phyloP scores from a whole-genome alignment of 1,140 invertebrate genomes.

The Pantala flavescens region DNA sequence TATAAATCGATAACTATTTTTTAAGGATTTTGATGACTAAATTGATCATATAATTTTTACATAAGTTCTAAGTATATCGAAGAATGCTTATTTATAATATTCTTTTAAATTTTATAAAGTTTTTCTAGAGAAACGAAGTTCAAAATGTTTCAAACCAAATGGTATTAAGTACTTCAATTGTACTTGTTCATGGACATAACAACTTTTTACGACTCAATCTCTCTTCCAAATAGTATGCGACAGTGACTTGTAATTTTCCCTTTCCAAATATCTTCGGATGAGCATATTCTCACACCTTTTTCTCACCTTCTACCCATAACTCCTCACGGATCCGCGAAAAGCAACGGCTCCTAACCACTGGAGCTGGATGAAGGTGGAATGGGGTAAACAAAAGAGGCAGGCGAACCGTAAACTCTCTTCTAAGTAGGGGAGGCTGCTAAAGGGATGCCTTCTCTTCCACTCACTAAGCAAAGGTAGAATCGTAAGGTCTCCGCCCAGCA shows the following conservation, averaged over 20 bases:
- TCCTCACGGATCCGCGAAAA: slow-evolving; percentile 7
- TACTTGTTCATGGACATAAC: too few species aligned
- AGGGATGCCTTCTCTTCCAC: not conserved
- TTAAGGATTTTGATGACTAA: too few species aligned
- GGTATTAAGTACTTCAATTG: too few species aligned
- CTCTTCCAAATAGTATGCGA: not conserved
- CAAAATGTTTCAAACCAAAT: too few species aligned
- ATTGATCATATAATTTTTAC: too few species aligned
- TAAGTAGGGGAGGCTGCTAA: not conserved
- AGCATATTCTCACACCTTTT: too few species aligned
- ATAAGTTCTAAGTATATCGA: too few species aligned
- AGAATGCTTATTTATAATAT: too few species aligned
- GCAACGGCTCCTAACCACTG: not conserved
- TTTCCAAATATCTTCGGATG: not conserved
- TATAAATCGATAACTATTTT: too few species aligned
- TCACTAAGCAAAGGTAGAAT: not conserved
- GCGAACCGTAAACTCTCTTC: not conserved
- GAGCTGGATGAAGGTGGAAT: not conserved
- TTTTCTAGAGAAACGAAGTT: too few species aligned
- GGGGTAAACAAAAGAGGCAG: slow-evolving; percentile 7
- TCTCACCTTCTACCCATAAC: not conserved
- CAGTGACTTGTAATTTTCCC: not conserved
- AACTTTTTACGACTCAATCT: too few species aligned
- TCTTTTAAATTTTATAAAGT: too few species aligned
- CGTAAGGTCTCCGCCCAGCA: not conserved